Evolutionary conservation across 2,797 vertebrate species (phyloP), one percentile per base, ranked within the genome.

Genomic region (Cuniculus paca): DNA sequence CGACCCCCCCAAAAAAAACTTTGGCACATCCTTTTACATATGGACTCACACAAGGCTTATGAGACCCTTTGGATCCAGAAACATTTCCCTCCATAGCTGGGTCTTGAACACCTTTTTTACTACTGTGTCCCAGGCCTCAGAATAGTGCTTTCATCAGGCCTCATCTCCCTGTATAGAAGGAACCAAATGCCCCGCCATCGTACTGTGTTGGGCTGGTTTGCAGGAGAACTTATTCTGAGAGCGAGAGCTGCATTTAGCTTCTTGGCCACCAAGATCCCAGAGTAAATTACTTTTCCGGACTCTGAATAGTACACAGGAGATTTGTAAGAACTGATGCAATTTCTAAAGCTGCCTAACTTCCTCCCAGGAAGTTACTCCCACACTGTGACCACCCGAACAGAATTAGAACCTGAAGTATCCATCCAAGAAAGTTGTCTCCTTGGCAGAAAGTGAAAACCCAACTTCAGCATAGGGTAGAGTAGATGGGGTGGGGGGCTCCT

Each of bases 301-400:
- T 92, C 79, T 36, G 56, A 86, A 90, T 93, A 88, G 92, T 54
- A 48, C 17, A 0, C 58, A 56, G 84, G 90, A 88, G 93, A 95
- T 88, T 79, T 68, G 58, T 70, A 82, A 90, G 93, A 83, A 58
- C 31, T 50, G 65, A 80, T 94, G 78, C 68, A 58, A 1, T 97
- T 83, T 97, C 85, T 83, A 94, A 91, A 96, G 88, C 82, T 63
- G 65, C 80, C 95, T 50, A 6, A 34, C 87, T 96, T 97, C 96
- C 88, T 92, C 96, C 93, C 83, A 58, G 95, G 95, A 97, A 95
- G 92, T 81, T 10, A 52, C 90, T 95, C 93, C 95, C 78, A 92
- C 58, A 58, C 61, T 20, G 17, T 90, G 86, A 39, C 77, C 68
- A 34, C 34, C 56, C 22, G 45, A 84, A 36, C 86, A 74, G 80